Conservation (phyloP, 2,113 vertebrate species). For the Hippocampus guttulatus region DNA sequence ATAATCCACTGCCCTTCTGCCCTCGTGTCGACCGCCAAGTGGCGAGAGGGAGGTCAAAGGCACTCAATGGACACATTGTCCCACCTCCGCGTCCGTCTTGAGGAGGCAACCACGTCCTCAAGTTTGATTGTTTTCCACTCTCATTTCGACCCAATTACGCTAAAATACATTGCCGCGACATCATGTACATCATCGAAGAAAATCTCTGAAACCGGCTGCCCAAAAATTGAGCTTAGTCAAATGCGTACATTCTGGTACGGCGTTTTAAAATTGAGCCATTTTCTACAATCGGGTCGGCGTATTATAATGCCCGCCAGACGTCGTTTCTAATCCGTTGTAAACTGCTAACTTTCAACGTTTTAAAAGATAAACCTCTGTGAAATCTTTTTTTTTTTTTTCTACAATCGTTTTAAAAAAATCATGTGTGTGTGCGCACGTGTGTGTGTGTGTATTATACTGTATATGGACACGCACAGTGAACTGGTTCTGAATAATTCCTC, state of each 20-base stretch:
- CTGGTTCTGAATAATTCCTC: not conserved
- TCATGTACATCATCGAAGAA: not conserved
- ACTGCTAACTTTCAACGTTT: not conserved
- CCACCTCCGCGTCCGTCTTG: slow-evolving; percentile 21
- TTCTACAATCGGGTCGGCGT: not conserved
- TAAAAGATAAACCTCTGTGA: no score
- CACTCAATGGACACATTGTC: slow-evolving; percentile 63
- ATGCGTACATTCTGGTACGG: no score
- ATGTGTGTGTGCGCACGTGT: no score
- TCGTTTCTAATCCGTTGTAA: not conserved
- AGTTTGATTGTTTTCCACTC: not conserved
- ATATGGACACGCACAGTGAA: not conserved
- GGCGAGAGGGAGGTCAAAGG: slow-evolving; percentile 29
- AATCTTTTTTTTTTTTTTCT: not conserved
- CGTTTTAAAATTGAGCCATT: not conserved
- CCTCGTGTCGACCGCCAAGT: slow-evolving; percentile 29
- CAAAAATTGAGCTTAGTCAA: no score
- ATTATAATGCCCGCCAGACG: not conserved
- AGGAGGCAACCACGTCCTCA: slow-evolving; percentile 19
- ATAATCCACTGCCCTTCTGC: slow-evolving; percentile 50
- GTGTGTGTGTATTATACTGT: no score
- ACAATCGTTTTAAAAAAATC: not conserved
- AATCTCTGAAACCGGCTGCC: no score
- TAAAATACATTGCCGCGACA: not conserved
- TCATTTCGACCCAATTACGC: not conserved